These are phyloP conservation scores for Formicarius rufipectus DNA, from an alignment of 2,113 vertebrate species.

Conservation along the genomic window DNA sequence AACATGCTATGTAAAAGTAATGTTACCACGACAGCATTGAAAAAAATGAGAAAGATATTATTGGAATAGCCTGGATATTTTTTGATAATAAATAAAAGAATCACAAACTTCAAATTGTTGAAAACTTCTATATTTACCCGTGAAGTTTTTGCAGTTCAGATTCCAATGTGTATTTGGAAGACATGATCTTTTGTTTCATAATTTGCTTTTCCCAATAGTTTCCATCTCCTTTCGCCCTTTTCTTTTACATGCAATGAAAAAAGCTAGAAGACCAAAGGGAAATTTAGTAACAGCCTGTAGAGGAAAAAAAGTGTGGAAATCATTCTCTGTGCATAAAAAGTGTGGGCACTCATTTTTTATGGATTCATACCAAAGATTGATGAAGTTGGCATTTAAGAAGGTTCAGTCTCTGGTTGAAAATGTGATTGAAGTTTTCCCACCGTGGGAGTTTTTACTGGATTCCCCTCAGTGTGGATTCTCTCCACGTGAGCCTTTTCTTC, in stretches of 20 bases:
- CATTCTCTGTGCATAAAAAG: background rate
- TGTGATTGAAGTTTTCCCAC: constrained; percentile 57
- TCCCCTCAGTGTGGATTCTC: constrained; percentile 6
- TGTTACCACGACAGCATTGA: background rate
- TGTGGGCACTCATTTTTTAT: background rate
- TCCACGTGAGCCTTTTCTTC: background rate
- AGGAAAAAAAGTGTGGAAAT: background rate
- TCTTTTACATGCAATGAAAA: background rate
- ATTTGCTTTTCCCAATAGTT: background rate
- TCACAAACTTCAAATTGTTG: background rate
- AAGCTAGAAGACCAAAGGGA: background rate
- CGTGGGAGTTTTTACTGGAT: constrained; percentile 24
- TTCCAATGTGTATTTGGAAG: background rate
- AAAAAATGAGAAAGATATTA: background rate
- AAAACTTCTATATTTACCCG: background rate
- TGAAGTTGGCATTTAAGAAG: constrained; percentile 50
- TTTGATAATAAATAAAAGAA: background rate
- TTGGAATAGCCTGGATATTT: background rate
- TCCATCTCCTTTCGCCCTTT: background rate
- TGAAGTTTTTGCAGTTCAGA: background rate
- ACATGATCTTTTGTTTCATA: background rate
- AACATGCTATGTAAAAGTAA: background rate
- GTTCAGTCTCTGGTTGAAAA: background rate
- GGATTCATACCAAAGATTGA: constrained; percentile 40
- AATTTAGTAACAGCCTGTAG: background rate